Evolutionary conservation across 2,888 invertebrate species (phyloP).

Genomic region (Heteromurus nitidus): DNA sequence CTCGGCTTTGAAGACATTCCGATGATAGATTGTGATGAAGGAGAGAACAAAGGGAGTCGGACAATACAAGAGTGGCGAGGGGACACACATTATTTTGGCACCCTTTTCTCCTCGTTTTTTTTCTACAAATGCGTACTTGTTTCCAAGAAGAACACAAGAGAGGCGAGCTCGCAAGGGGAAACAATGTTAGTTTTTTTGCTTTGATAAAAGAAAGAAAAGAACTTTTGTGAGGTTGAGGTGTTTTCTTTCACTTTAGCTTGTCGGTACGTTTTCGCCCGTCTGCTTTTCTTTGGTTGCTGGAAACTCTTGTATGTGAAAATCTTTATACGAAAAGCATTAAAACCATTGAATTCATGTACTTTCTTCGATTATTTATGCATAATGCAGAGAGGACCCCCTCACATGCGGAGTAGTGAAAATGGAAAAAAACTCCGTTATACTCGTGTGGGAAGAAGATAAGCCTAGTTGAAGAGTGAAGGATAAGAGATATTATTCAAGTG

Average conservation of each 20-base stretch:
- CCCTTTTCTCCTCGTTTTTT: not conserved
- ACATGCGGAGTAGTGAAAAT: not conserved
- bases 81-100: slow-evolving; percentile 23
- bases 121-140: not conserved
- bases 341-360: slow-evolving; percentile 45
- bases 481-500: slow-evolving; percentile 13
- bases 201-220: slow-evolving; percentile 29
- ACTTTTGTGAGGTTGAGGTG: slow-evolving; percentile 46
- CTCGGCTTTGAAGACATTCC: too few relatives aligned
- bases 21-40: too few relatives aligned
- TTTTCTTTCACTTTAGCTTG: slow-evolving; percentile 60
- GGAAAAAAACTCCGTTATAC: slow-evolving; percentile 50
- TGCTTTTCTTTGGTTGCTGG: not conserved
- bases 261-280: slow-evolving; percentile 41
- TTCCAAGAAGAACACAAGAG: not conserved
- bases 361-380: slow-evolving; percentile 57
- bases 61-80: too few relatives aligned
- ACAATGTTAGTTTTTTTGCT: slow-evolving; percentile 50
- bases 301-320: slow-evolving; percentile 28
- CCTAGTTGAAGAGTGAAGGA: not conserved
- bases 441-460: slow-evolving; percentile 10
- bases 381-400: slow-evolving; percentile 26
- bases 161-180: slow-evolving; percentile 2
- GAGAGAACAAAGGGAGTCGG: too few relatives aligned
- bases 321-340: slow-evolving; percentile 29